Percentiles rank a stretch among this genome's conserved stretches.
These are phyloP conservation scores for Polietes domitor DNA, from an alignment of 2,888 invertebrate species.

Conservation along the genomic window DNA sequence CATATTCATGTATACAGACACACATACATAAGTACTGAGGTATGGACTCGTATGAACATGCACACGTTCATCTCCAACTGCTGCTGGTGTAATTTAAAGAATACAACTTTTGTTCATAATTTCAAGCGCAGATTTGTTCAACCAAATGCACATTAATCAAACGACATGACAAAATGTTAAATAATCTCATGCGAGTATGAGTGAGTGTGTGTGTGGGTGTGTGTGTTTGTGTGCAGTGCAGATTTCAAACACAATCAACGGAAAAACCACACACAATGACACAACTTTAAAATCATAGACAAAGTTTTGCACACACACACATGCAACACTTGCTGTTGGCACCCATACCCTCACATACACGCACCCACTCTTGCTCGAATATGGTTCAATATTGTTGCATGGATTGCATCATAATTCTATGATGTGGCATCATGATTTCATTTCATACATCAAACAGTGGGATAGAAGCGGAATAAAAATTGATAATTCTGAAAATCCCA, in stretches of 20 bases:
- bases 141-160: slow-evolving; percentile 42
- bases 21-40: neutral
- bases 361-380: slow-evolving; percentile 1
- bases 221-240: neutral
- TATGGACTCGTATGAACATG: neutral
- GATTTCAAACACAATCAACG: slow-evolving; percentile 44
- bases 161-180: slow-evolving; percentile 45
- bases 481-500: too few relatives aligned
- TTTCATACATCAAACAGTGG: neutral
- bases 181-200: slow-evolving; percentile 30
- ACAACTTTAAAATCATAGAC: slow-evolving; percentile 16
- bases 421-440: slow-evolving; percentile 52
- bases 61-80: neutral
- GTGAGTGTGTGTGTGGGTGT: neutral
- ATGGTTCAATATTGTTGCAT: slow-evolving; percentile 34
- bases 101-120: slow-evolving; percentile 12
- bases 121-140: slow-evolving; percentile 13
- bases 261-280: slow-evolving; percentile 34
- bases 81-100: neutral
- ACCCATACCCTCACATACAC: neutral
- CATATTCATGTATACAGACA: too few relatives aligned
- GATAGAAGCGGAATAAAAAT: too few relatives aligned
- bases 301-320: slow-evolving; percentile 14
- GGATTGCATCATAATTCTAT: slow-evolving; percentile 49
- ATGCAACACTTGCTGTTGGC: neutral